A percentile compares a stretch with the other conserved stretches of the same genome.
These are phyloP conservation scores for Crotophaga sulcirostris DNA, from an alignment of 2,113 vertebrate genomes.

Conservation along the genomic window DNA sequence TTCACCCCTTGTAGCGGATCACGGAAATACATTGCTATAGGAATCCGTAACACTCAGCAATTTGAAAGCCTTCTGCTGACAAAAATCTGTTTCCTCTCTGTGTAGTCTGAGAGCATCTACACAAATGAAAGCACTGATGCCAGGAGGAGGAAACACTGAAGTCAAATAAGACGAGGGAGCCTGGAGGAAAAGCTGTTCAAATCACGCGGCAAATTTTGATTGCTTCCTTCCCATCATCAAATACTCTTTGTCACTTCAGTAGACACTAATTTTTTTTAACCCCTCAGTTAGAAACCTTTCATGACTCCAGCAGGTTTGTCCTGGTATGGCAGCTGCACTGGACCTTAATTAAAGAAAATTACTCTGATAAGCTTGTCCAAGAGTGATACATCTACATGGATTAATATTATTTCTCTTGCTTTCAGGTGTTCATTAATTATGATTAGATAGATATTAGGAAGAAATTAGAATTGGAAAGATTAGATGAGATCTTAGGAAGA, in stretches of 20 bases:
- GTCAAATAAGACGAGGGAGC: neutral
- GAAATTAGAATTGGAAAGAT: too few species aligned
- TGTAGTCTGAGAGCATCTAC: neutral
- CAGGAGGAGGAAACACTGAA: neutral
- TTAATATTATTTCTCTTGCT: neutral
- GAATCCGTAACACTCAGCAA: neutral
- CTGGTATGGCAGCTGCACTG: neutral
- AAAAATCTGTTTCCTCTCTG: neutral
- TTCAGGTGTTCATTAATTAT: too few species aligned
- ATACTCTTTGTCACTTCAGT: neutral
- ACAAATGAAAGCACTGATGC: neutral
- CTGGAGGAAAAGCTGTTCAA: neutral
- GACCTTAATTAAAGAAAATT: neutral
- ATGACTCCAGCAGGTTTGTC: accelerated
- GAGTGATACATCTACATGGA: neutral
- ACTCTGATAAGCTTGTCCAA: too few species aligned
- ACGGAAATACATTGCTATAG: neutral
- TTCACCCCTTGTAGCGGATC: neutral
- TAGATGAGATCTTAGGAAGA: too few species aligned
- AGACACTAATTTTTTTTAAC: neutral
- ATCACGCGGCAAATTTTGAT: neutral
- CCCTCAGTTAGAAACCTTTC: neutral
- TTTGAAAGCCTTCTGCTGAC: neutral
- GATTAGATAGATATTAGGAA: too few species aligned
- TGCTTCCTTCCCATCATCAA: neutral